Evolutionary conservation across 1,140 invertebrate genomes (phyloP).

Genomic region (Orchesella cincta): DNA sequence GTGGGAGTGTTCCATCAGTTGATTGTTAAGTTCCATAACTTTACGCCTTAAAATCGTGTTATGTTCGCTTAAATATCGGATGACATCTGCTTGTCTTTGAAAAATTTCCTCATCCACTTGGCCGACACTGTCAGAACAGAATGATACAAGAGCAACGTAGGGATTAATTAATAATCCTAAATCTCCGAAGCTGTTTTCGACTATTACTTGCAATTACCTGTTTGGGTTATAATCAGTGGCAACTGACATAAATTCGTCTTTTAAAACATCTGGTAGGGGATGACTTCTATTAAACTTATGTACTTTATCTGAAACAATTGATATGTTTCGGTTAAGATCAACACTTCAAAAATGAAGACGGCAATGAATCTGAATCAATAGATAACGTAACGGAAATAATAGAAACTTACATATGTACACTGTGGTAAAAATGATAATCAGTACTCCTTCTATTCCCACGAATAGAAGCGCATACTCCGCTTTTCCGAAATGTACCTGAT

Average conservation of each 20-base stretch:
- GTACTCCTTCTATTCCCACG: constrained; percentile 37
- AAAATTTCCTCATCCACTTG: constrained; percentile 60
- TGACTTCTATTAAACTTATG: constrained; percentile 40
- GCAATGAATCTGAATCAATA: not conserved
- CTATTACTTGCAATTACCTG: constrained; percentile 13
- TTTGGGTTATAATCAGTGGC: constrained; percentile 40
- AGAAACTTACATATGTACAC: constrained; percentile 46
- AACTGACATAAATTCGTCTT: constrained; percentile 44
- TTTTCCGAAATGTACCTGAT: constrained; percentile 33
- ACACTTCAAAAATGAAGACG: not conserved
- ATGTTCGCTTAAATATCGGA: constrained; percentile 60
- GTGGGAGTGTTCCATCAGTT: constrained; percentile 45
- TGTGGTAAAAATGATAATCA: constrained; percentile 35
- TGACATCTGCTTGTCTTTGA: constrained; percentile 66
- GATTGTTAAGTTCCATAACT: constrained; percentile 57
- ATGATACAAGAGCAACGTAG: no score
- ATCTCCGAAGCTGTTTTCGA: not conserved
- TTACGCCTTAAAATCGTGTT: constrained; percentile 58
- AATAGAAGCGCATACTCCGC: constrained; percentile 43
- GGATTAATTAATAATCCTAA: not conserved
- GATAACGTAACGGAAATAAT: not conserved
- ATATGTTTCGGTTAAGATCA: not conserved
- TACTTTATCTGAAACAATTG: constrained; percentile 37
- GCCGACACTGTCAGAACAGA: constrained; percentile 41
- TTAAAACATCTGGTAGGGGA: constrained; percentile 45